Percentiles rank a stretch among this genome's conserved stretches.
Evolutionary conservation across 2,888 invertebrate genomes (phyloP).

Genomic region (Autographa pulchrina): DNA sequence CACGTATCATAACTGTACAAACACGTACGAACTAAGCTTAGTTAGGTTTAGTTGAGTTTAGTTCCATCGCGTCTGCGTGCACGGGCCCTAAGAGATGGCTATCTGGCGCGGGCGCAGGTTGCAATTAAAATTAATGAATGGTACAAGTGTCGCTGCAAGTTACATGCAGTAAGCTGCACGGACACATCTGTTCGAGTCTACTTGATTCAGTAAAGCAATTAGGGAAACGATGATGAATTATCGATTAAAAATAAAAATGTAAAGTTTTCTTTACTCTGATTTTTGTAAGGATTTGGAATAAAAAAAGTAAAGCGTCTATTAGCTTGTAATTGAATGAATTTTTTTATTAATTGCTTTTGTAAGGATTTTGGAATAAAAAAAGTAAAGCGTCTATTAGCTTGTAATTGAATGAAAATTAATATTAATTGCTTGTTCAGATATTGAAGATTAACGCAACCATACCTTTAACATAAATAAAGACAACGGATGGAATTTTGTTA

Average conservation of each 20-base stretch:
- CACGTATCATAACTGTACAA: slow-evolving; percentile 28
- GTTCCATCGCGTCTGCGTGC: slow-evolving; percentile 43
- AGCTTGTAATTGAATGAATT: not conserved
- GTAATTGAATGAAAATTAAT: too few species aligned
- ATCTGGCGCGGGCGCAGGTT: slow-evolving; percentile 67
- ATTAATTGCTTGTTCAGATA: too few species aligned
- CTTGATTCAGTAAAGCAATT: slow-evolving; percentile 50
- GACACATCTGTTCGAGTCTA: slow-evolving; percentile 47
- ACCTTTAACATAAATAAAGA: too few species aligned
- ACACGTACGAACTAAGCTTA: slow-evolving; percentile 10
- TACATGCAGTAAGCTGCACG: slow-evolving; percentile 46
- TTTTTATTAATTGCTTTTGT: too few species aligned
- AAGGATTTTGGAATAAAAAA: not conserved
- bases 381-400: not conserved
- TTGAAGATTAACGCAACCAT: too few species aligned
- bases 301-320: not conserved
- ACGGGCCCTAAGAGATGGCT: slow-evolving; percentile 60
- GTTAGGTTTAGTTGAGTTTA: not conserved
- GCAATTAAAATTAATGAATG: slow-evolving; percentile 81
- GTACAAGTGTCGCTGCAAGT: slow-evolving; percentile 60
- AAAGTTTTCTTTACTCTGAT: slow-evolving; percentile 17
- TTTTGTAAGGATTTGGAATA: not conserved
- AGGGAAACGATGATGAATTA: slow-evolving; percentile 39
- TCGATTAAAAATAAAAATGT: slow-evolving; percentile 30
- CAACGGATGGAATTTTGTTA: too few species aligned